These are phyloP conservation scores for Formica exsecta DNA, from an alignment of 1,140 invertebrate genomes.

Conservation along the genomic window DNA sequence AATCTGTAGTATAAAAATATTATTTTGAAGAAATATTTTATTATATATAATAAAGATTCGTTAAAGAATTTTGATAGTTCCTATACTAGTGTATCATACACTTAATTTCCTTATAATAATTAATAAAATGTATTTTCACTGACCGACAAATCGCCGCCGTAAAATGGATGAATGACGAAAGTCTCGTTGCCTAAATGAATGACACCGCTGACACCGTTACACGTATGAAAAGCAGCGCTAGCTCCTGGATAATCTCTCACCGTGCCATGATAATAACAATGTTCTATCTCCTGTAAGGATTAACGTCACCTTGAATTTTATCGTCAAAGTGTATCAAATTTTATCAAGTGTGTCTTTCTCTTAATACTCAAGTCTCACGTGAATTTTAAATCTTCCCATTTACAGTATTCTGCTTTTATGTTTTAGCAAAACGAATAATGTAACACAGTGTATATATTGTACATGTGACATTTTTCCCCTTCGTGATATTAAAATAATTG, in stretches of 20 bases:
- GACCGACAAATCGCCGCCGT: conserved; percentile 98
- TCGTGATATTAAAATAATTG: conserved; percentile 26
- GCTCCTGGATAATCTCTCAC: conserved; percentile 98
- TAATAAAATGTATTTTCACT: conserved; percentile 86
- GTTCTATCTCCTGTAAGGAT: conserved; percentile 95
- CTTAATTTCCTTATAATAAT: neutral
- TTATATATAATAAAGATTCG: neutral
- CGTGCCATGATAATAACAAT: conserved; percentile 98
- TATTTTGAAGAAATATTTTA: neutral
- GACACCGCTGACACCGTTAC: conserved; percentile 98
- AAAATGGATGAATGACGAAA: conserved; percentile 98
- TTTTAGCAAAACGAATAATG: neutral
- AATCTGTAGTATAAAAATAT: neutral
- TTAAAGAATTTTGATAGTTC: too few relatives aligned
- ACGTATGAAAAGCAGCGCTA: conserved; percentile 98
- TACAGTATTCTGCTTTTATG: neutral
- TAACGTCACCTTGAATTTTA: conserved; percentile 33
- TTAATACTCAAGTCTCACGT: conserved; percentile 18
- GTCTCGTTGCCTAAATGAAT: conserved; percentile 99
- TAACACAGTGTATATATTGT: neutral
- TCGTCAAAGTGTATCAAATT: neutral
- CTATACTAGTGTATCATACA: neutral
- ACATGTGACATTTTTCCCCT: conserved; percentile 44
- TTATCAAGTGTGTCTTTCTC: neutral
- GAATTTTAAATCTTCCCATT: conserved; percentile 16